Conservation (phyloP, 53 echinoderm and acorn worm genomes). For the Pentamera pediparva region DNA sequence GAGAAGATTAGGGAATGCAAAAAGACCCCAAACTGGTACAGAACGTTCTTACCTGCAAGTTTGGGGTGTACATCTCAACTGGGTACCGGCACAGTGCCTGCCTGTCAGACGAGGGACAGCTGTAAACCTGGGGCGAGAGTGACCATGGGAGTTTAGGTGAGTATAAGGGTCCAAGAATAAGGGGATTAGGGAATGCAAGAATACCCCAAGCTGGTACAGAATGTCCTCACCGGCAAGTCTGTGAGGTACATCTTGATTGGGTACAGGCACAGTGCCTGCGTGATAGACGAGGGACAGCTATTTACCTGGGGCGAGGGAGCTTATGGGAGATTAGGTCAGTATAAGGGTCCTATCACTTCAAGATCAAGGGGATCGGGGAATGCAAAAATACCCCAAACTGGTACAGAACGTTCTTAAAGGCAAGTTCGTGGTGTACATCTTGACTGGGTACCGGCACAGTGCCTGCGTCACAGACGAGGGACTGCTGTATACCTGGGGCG, state of each 20-base stretch:
- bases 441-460: conserved; percentile 92
- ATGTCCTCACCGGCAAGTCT: conserved; percentile 72
- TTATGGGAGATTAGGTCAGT: conserved; percentile 91
- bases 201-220: conserved; percentile 84
- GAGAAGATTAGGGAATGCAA: no score
- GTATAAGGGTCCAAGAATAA: no score
- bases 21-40: conserved; percentile 89
- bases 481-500: conserved; percentile 94
- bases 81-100: conserved; percentile 97
- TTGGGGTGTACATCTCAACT: conserved; percentile 80
- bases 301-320: conserved; percentile 99
- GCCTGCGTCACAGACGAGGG: conserved; percentile 96
- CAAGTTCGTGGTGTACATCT: conserved; percentile 85
- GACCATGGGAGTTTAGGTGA: conserved; percentile 94
- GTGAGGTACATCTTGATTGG: conserved; percentile 85
- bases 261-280: conserved; percentile 94
- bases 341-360: conserved; percentile 84
- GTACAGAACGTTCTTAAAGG: conserved; percentile 69
- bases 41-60: conserved; percentile 75
- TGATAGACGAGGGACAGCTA: conserved; percentile 94
- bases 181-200: no score
- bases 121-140: conserved; percentile 96
- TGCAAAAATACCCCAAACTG: conserved; percentile 96
- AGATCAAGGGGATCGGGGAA: conserved; percentile 78
- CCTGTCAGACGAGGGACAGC: conserved; percentile 90